These are phyloP conservation scores for Syndactyla subalaris DNA, from an alignment of 2,797 vertebrate species.

Conservation along the genomic window DNA sequence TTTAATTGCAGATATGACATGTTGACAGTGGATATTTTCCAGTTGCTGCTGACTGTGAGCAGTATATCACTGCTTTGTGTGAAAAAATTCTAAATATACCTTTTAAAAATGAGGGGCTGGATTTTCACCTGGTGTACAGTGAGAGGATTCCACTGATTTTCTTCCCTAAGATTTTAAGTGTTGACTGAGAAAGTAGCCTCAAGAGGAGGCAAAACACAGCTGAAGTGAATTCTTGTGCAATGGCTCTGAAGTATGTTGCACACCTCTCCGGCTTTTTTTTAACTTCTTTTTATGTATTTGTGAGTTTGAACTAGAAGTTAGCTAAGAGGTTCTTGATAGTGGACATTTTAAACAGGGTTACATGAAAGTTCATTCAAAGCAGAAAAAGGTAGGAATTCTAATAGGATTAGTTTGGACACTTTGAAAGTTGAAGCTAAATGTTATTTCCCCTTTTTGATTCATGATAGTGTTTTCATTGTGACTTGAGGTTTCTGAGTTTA, in stretches of 20 bases:
- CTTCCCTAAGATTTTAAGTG: neutral
- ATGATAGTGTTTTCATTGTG: neutral
- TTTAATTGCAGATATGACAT: conserved; percentile 44
- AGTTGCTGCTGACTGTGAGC: neutral
- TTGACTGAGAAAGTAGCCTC: neutral
- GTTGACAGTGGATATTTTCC: conserved; percentile 25
- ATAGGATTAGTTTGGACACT: neutral
- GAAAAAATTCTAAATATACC: conserved; percentile 5
- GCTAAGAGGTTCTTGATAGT: neutral
- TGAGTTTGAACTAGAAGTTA: neutral
- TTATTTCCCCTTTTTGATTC: neutral
- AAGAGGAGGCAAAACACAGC: neutral
- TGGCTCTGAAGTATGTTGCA: neutral
- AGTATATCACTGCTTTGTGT: neutral
- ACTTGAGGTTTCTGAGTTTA: neutral
- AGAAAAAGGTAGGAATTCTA: neutral
- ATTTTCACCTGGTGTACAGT: neutral
- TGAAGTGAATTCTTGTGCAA: neutral
- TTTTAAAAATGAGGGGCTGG: conserved; percentile 7
- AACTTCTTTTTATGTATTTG: neutral
- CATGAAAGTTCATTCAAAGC: neutral
- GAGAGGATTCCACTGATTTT: neutral
- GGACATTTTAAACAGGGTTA: neutral
- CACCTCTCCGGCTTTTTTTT: neutral
- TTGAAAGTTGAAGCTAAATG: neutral